Evolutionary conservation across 2,888 invertebrate genomes (phyloP).

Genomic region (Cistogaster globosa): DNA sequence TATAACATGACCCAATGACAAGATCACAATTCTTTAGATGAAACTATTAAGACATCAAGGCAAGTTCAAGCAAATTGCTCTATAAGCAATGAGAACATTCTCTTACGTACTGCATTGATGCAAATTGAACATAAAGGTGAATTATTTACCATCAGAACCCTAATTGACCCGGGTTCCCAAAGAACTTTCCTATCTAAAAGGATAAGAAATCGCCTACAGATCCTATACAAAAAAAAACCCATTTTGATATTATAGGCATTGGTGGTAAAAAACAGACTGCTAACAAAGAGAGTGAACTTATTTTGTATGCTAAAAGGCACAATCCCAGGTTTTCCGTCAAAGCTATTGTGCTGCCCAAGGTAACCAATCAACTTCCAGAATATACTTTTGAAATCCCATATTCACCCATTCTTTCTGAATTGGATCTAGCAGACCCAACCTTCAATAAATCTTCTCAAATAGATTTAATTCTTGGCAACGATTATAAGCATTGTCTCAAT

Average conservation of each 20-base stretch:
- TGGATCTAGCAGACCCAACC: conserved; percentile 1
- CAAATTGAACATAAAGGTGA: too few species aligned
- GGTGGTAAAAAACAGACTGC: background rate
- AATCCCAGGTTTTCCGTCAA: background rate
- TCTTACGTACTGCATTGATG: too few species aligned
- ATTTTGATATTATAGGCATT: background rate
- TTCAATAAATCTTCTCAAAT: background rate
- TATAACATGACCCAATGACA: too few species aligned
- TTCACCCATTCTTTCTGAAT: background rate
- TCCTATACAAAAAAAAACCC: background rate
- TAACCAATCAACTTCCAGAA: background rate
- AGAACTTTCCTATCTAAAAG: too few species aligned
- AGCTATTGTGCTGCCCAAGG: conserved; percentile 5
- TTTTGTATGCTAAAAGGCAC: background rate
- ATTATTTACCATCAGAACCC: too few species aligned
- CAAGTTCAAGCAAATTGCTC: too few species aligned
- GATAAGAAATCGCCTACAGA: background rate
- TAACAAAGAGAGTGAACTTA: too few species aligned
- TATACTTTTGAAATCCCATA: conserved; percentile 4
- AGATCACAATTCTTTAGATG: too few species aligned
- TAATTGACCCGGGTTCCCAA: too few species aligned
- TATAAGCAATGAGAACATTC: too few species aligned
- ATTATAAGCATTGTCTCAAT: background rate
- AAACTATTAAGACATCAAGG: too few species aligned
- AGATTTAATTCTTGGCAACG: conserved; percentile 10